These are phyloP conservation scores for Sinonovacula constricta DNA, from an alignment of 1,140 invertebrate genomes.

Conservation along the genomic window DNA sequence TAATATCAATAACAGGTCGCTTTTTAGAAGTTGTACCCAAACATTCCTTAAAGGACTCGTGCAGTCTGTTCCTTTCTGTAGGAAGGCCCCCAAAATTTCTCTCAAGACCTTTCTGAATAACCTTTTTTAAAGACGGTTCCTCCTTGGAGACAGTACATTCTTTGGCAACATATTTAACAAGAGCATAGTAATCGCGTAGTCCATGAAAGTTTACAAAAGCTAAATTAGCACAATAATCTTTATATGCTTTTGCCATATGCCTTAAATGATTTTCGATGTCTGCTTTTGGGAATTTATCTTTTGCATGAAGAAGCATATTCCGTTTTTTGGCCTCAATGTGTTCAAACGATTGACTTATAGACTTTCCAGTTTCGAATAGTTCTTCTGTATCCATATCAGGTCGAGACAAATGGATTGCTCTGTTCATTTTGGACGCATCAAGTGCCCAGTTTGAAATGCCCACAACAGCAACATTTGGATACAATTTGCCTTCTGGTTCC, in stretches of 20 bases:
- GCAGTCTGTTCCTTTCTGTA: constrained; percentile 27
- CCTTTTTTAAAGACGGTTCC: not conserved
- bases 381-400: constrained; percentile 57
- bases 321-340: not conserved
- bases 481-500: constrained; percentile 38
- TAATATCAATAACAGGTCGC: constrained; percentile 35
- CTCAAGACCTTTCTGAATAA: constrained; percentile 52
- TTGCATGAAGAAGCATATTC: not conserved
- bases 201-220: constrained; percentile 67
- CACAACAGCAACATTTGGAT: constrained; percentile 61
- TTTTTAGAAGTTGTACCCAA: not conserved
- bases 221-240: constrained; percentile 52
- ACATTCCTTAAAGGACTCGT: constrained; percentile 16
- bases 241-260: constrained; percentile 56
- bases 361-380: constrained; percentile 33
- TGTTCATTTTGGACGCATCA: constrained; percentile 65
- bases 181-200: constrained; percentile 66
- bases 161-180: constrained; percentile 66
- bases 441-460: constrained; percentile 71
- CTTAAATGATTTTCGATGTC: constrained; percentile 27
- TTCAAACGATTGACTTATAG: constrained; percentile 33
- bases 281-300: not conserved
- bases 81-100: constrained; percentile 68
- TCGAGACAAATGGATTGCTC: constrained; percentile 60
- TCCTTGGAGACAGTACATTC: not conserved